phyloP scores from a whole-genome alignment of 2,797 vertebrate species.

The Anomalospiza imberbis region DNA sequence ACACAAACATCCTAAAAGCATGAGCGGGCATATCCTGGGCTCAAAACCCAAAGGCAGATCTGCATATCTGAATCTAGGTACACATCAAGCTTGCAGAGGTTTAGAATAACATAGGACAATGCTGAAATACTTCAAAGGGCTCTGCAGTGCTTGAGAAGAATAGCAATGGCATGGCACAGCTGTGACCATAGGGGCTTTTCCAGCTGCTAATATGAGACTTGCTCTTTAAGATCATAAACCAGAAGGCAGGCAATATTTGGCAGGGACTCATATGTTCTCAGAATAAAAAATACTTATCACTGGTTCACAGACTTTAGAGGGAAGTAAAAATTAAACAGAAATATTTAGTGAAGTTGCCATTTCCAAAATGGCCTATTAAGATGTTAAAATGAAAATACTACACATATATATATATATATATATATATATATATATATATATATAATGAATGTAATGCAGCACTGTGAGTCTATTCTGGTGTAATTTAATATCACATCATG shows the following conservation, averaged over 20 bases:
- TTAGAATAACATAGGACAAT: background rate
- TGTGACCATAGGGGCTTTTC: conserved; percentile 14
- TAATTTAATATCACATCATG: background rate
- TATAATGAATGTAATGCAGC: background rate
- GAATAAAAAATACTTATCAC: background rate
- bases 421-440: no score
- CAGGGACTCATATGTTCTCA: background rate
- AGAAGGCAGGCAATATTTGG: background rate
- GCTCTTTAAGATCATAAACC: background rate
- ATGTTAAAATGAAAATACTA: background rate
- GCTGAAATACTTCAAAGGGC: background rate
- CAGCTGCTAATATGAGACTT: background rate
- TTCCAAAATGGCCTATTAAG: background rate
- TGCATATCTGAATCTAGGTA: background rate
- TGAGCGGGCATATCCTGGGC: background rate
- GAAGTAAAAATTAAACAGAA: background rate
- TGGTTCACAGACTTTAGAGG: background rate
- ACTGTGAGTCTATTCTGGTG: background rate
- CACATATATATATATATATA: background rate
- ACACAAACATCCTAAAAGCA: background rate
- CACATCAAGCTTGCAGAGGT: background rate
- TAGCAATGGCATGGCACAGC: background rate
- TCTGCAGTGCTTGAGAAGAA: background rate
- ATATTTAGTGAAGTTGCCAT: background rate
- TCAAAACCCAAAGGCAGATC: background rate